phyloP scores from a whole-genome alignment of 2,888 invertebrate species.

The Galerucella pusilla region DNA sequence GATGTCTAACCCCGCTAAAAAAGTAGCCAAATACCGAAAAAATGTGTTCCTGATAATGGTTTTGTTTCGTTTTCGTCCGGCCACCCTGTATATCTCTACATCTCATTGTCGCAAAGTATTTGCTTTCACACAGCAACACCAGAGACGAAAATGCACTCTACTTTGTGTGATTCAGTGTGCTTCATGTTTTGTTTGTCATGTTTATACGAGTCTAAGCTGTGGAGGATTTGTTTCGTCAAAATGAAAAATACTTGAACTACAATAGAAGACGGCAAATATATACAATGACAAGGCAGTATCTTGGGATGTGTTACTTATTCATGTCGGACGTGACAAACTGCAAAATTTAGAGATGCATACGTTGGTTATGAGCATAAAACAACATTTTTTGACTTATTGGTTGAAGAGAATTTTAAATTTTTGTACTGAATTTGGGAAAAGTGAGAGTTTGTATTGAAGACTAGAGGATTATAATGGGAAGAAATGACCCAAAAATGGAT shows the following conservation, averaged over 20 bases:
- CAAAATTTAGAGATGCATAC: not conserved
- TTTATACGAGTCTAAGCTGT: slow-evolving; percentile 55
- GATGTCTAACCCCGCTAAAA: too few species aligned
- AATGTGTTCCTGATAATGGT: too few species aligned
- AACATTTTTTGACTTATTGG: too few species aligned
- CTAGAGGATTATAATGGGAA: too few species aligned
- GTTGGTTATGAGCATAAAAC: too few species aligned
- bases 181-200: slow-evolving; percentile 58
- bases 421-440: too few species aligned
- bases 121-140: slow-evolving; percentile 35
- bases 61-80: too few species aligned
- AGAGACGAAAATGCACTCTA: slow-evolving; percentile 43
- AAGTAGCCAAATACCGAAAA: too few species aligned
- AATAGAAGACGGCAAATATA: slow-evolving; percentile 31
- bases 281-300: slow-evolving; percentile 25
- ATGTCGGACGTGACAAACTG: not conserved
- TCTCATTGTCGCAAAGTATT: slow-evolving; percentile 37
- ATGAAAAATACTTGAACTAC: slow-evolving; percentile 38
- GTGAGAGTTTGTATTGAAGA: too few species aligned
- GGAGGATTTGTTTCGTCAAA: slow-evolving; percentile 55
- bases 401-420: too few species aligned
- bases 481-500: too few species aligned
- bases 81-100: slow-evolving; percentile 8
- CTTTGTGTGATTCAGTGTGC: slow-evolving; percentile 55
- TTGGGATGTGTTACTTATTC: slow-evolving; percentile 18